Evolutionary conservation across 2,797 vertebrate species (phyloP).

Genomic region (Crenichthys baileyi): DNA sequence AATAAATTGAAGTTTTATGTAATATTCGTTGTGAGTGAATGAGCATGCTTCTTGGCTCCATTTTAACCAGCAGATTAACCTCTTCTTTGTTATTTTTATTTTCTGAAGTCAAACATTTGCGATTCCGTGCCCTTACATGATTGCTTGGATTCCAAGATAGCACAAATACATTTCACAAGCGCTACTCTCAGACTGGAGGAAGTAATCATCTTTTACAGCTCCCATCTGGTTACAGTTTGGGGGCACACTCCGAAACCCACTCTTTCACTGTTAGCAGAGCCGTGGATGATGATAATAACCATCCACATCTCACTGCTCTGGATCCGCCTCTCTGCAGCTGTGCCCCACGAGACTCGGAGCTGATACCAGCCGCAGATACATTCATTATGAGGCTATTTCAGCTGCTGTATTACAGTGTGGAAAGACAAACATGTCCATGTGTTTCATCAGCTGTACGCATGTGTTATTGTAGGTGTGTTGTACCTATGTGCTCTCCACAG

Average conservation of each 20-base stretch:
- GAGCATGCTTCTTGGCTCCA: slow-evolving; percentile 10
- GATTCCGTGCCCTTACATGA: slow-evolving; percentile 30
- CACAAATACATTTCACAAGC: slow-evolving; percentile 42
- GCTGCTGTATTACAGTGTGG: slow-evolving; percentile 23
- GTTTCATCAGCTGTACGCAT: slow-evolving; percentile 31
- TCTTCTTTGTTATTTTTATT: slow-evolving; percentile 19
- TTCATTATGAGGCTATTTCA: slow-evolving; percentile 50
- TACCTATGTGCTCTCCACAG: slow-evolving; percentile 98
- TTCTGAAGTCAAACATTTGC: slow-evolving; percentile 22
- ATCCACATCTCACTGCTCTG: slow-evolving; percentile 62
- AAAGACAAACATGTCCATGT: slow-evolving; percentile 32
- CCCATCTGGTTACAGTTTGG: slow-evolving; percentile 71
- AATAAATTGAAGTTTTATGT: slow-evolving; percentile 2
- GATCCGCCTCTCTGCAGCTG: slow-evolving; percentile 71
- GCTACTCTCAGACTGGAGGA: slow-evolving; percentile 50
- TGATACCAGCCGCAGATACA: slow-evolving; percentile 49
- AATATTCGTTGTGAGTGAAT: slow-evolving; percentile 17
- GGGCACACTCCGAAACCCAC: slow-evolving; percentile 56
- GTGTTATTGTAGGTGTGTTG: slow-evolving; percentile 13
- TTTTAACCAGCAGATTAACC: slow-evolving; percentile 17
- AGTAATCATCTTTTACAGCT: slow-evolving; percentile 69
- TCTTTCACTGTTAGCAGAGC: slow-evolving; percentile 60
- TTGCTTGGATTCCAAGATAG: slow-evolving; percentile 26
- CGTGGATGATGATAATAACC: slow-evolving; percentile 67
- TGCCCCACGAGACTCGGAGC: slow-evolving; percentile 43